Base-by-base conservation (phyloP, 2,797 vertebrate species). In the Cossypha dichroa region DNA sequence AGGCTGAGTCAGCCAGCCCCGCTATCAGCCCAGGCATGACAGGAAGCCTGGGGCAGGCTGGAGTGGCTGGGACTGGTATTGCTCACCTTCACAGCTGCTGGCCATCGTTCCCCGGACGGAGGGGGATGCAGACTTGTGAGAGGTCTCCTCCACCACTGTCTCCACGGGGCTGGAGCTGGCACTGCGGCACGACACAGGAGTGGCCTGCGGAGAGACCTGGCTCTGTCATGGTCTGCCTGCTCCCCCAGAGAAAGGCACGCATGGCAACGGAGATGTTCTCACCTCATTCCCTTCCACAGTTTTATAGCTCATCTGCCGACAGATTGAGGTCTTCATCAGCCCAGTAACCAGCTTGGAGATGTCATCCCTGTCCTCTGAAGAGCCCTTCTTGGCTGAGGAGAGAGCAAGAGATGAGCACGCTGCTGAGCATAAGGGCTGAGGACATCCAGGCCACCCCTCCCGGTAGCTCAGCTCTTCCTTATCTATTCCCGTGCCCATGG, bases 291-390 rank as follows among this genome's bases (percentile, higher is more conserved):
- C 97, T 86, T 98, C 99, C 89, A 98, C 97, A 0, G 98, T 98
- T 97, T 99, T 99, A 70, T 99, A 98, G 97, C 98, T 99, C 96
- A 99, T 98, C 97, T 99, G 99, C 31, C 98, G 98, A 95, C 98
- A 99, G 95, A 99, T 98, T 2, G 99, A 99, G 10, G 98, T 99
- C 96, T 99, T 99, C 78, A 99, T 98, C 62, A 99, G 98, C 94
- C 99, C 98, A 0, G 98, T 99, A 63, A 99, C 99, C 95, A 99
- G 98, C 88, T 99, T 99, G 62, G 99, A 99, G 94, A 99, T 98
- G 23, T 99, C 99, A 9, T 99, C 99, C 82, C 97, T 99, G 55
- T 99, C 99, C 91, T 99, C 99, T 0, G 88, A 98, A 31, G 98
- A 96, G 43, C 94, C 97, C 88, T 98, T 99, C 95, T 99, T 99